phyloP scores from a whole-genome alignment of 2,888 invertebrate genomes.

The Desoria tigrina region DNA sequence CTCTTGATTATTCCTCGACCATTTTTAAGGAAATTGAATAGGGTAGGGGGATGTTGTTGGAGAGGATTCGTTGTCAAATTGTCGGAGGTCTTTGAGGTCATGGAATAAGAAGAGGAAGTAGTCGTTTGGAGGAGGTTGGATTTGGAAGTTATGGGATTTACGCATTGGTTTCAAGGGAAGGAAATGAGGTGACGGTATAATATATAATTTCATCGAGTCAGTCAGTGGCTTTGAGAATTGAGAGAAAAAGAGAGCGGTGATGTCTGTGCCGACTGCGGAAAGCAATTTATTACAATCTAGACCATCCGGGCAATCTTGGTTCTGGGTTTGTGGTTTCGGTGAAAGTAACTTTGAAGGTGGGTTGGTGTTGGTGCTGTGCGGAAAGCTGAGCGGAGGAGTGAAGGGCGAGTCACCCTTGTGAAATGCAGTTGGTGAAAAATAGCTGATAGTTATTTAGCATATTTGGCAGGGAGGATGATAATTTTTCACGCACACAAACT shows the following conservation, averaged over 20 bases:
- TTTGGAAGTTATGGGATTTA: neutral
- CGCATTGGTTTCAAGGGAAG: neutral
- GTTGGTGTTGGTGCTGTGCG: neutral
- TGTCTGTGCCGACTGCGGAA: slow-evolving; percentile 7
- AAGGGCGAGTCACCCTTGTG: neutral
- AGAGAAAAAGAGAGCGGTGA: slow-evolving; percentile 9
- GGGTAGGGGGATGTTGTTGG: too few relatives aligned
- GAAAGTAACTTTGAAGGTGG: slow-evolving; percentile 7
- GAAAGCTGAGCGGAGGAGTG: slow-evolving; percentile 2
- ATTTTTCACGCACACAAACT: slow-evolving; percentile 51
- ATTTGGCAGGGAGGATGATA: slow-evolving; percentile 50
- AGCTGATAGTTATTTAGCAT: slow-evolving; percentile 49
- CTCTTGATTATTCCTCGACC: too few relatives aligned
- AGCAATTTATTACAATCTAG: slow-evolving; percentile 23
- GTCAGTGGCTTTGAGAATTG: neutral
- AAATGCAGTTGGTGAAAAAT: slow-evolving; percentile 28
- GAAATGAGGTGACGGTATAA: too few relatives aligned
- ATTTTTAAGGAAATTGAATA: too few relatives aligned
- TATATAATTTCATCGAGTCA: slow-evolving; percentile 19
- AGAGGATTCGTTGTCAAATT: too few relatives aligned
- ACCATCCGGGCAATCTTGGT: slow-evolving; percentile 19
- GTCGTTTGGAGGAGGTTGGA: neutral
- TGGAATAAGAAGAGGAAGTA: too few relatives aligned
- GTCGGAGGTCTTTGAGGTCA: too few relatives aligned
- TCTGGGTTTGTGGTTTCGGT: slow-evolving; percentile 15